Base-by-base conservation (phyloP, 2,797 vertebrate genomes). In the Neopelma chrysocephalum region DNA sequence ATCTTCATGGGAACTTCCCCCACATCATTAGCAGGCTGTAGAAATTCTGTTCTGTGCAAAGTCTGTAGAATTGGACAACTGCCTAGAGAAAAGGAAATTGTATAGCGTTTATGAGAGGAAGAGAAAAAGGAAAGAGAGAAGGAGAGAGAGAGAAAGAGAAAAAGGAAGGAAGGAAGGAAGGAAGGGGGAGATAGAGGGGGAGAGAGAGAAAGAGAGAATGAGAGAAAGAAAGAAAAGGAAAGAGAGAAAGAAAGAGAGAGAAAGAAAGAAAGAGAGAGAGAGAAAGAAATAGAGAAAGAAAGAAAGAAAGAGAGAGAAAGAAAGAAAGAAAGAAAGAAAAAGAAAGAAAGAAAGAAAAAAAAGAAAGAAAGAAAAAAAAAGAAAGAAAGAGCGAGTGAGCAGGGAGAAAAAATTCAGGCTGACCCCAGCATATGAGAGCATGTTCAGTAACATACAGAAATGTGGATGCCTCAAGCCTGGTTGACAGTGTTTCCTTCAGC, bases 281-380 rank as follows among this genome's bases (percentile, higher is more conserved):
- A 27, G 26, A 8, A 45, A 27, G 16, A 5, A 8, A 61, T 6
- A 19, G 5, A 31, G 5, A 12, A 9, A 4, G 3, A 26, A 9
- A 11, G 11, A 23, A 9, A 4, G 5, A 19, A 4, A 8, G 2
- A 7, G 2, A 13, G 6, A 4, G 3, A 14, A 17, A 29, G 5
- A 21, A 9, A 20, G 9, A 31, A 7, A 60, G 2, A 15, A 5
- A 25, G 12, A 26, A 15, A n/a, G 11, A 10, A 16, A 10, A 16
- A 22, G 10, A n/a, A 14, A 9, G 4, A 27, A 16, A 27, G 4
- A 12, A 15, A 18, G 8, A 10, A 10, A 7, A 11, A 6, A 3
- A 20, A 12, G 5, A 17, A 23, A 25, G 29, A 10, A 34, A 23
- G 11, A 29, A 60, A 53, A 27, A 27, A 20, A 66, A 62, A 18